These are phyloP conservation scores for Paralinhomoeus sp. DNA, from an alignment of 2,888 invertebrate genomes.

Conservation along the genomic window DNA sequence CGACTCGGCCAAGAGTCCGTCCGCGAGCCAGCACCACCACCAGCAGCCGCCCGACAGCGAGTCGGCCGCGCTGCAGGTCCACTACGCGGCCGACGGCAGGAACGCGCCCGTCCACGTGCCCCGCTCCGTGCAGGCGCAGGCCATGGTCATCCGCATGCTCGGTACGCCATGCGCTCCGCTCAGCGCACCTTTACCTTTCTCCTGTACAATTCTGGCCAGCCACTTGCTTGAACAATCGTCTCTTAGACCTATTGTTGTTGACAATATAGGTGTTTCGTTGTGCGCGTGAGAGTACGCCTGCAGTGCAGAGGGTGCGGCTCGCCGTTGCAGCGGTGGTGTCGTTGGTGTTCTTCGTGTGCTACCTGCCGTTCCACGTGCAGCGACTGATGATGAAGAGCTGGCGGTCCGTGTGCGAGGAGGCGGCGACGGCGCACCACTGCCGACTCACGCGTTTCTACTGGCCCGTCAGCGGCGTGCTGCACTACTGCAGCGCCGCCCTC, in stretches of 20 bases:
- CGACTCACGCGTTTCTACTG: conserved; percentile 5
- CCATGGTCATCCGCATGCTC: conserved; percentile 22
- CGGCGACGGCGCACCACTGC: conserved; percentile 6
- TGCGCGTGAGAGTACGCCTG: too few species aligned
- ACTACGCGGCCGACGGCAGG: too few species aligned
- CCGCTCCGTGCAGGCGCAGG: conserved; percentile 18
- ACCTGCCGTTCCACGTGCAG: conserved; percentile 22
- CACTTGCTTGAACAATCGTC: too few species aligned
- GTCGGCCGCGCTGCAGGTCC: too few species aligned
- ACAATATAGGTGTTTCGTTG: too few species aligned
- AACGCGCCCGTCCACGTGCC: too few species aligned
- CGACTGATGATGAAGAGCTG: conserved; percentile 17
- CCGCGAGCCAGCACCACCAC: too few species aligned
- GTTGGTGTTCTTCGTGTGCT: conserved; percentile 20
- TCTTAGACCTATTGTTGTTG: too few species aligned
- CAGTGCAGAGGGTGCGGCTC: neutral
- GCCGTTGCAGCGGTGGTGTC: conserved; percentile 14
- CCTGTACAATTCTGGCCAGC: too few species aligned
- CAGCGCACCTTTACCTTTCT: too few species aligned
- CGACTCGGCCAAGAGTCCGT: too few species aligned
- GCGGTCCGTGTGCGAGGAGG: conserved; percentile 12
- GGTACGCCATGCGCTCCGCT: conserved; percentile 6
- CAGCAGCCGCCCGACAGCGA: too few species aligned
- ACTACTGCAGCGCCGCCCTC: conserved; percentile 20
- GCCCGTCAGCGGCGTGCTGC: conserved; percentile 19